phyloP scores from a whole-genome alignment of 2,113 vertebrate species.

The Rhegmatorhina hoffmannsi region DNA sequence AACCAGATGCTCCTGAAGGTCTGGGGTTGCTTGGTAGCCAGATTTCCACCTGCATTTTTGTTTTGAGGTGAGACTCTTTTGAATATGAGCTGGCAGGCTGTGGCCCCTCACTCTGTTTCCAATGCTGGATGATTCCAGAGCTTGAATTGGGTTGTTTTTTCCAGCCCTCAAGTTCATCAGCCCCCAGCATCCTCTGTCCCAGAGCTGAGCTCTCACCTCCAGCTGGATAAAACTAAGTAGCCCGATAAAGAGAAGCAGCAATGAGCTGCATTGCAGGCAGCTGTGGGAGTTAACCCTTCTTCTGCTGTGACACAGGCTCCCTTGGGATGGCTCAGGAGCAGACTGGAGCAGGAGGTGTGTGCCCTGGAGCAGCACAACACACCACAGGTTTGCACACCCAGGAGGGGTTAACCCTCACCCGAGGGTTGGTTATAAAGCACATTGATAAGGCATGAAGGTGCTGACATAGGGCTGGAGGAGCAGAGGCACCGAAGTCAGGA shows the following conservation, averaged over 20 bases:
- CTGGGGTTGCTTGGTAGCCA: neutral
- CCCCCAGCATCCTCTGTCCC: neutral
- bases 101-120: fast-evolving
- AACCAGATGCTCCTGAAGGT: neutral
- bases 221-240: neutral
- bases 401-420: neutral
- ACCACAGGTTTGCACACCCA: neutral
- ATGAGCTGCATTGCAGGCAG: neutral
- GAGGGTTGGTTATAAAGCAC: neutral
- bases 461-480: neutral
- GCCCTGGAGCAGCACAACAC: neutral
- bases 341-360: neutral
- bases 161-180: neutral
- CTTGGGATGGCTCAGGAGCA: neutral
- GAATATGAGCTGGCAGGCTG: neutral
- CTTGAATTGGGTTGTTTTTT: neutral
- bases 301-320: neutral
- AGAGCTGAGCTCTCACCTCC: neutral
- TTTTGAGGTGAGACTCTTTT: neutral
- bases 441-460: neutral
- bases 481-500: neutral
- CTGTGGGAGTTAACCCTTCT: neutral
- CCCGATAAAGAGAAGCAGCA: neutral
- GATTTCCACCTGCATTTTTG: neutral
- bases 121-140: neutral